These are phyloP conservation scores for Muscicapa adusta DNA, from an alignment of 2,113 vertebrate species.

Conservation along the genomic window DNA sequence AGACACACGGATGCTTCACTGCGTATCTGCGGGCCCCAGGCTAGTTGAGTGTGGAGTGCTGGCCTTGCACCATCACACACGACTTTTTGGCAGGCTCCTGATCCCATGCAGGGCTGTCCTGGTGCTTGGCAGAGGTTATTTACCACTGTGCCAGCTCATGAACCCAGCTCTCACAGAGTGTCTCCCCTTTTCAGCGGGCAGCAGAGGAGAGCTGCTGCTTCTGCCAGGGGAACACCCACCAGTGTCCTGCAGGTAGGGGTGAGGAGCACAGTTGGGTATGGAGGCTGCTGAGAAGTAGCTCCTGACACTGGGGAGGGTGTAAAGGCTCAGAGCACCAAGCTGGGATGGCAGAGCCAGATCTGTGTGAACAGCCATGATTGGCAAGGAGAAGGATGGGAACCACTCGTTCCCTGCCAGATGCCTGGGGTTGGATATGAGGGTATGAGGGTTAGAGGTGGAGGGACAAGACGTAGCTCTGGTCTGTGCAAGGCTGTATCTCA, in stretches of 20 bases:
- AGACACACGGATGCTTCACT: background rate
- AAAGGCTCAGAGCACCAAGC: background rate
- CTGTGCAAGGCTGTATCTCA: background rate
- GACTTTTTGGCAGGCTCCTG: background rate
- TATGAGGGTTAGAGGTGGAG: too few relatives aligned
- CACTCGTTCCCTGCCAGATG: background rate
- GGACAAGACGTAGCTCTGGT: background rate
- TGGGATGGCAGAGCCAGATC: background rate
- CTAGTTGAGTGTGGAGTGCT: fast-evolving
- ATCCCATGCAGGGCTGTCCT: background rate
- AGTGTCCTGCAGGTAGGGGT: background rate
- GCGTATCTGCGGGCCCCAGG: background rate
- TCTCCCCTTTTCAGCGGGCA: background rate
- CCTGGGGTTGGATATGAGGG: background rate
- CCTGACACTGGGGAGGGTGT: background rate
- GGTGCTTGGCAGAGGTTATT: background rate
- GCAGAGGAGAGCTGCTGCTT: background rate
- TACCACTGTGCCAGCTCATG: fast-evolving
- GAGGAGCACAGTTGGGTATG: background rate
- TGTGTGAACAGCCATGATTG: background rate
- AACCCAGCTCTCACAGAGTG: background rate
- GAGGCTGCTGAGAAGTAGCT: background rate
- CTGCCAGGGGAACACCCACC: background rate
- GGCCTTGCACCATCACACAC: background rate
- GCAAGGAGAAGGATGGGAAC: background rate